These are phyloP conservation scores for Rhinella marina DNA, from an alignment of 2,797 vertebrate genomes.

Conservation along the genomic window DNA sequence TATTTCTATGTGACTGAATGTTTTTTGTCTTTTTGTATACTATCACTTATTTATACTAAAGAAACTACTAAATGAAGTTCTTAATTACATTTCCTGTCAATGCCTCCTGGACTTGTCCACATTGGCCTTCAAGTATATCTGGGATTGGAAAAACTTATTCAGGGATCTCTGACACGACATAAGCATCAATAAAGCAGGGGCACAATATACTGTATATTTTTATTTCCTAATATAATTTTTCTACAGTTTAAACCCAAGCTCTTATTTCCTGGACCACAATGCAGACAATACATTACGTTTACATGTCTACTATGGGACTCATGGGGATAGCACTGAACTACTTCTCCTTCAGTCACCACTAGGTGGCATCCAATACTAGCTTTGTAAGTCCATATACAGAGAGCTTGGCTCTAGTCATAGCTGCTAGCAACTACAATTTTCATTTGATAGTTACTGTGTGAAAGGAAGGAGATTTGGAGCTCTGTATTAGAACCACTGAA, in stretches of 20 bases:
- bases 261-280: neutral
- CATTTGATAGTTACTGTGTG: neutral
- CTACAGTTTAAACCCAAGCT: neutral
- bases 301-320: neutral
- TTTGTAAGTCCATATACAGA: too few relatives aligned
- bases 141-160: neutral
- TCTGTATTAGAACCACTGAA: neutral
- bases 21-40: neutral
- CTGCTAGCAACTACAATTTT: neutral
- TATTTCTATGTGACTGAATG: constrained; percentile 1
- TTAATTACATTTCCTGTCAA: neutral
- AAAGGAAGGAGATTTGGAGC: neutral
- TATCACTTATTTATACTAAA: constrained; percentile 23
- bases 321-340: neutral
- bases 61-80: neutral
- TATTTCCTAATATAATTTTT: neutral
- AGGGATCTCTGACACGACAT: neutral
- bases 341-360: neutral
- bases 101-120: neutral
- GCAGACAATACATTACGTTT: neutral
- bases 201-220: neutral
- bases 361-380: neutral
- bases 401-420: too few relatives aligned
- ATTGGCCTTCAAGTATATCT: neutral
- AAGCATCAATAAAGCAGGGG: neutral